Evolutionary conservation across 2,888 invertebrate genomes (phyloP).

Genomic region (Acleris laterana): DNA sequence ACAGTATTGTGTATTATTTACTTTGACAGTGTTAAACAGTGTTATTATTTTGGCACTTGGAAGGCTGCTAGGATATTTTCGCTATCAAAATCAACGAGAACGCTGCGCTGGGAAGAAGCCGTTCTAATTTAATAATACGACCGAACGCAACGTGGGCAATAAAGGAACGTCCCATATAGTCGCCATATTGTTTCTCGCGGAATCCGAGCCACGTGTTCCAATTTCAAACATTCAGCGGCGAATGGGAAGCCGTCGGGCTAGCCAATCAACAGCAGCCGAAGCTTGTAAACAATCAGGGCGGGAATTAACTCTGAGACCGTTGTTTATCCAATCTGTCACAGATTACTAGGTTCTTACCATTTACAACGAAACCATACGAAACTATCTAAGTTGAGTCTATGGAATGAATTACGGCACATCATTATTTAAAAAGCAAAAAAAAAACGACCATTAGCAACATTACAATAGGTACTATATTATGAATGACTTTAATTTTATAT

Average conservation of each 20-base stretch:
- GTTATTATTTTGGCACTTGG: too few relatives aligned
- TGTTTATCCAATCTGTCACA: conserved; percentile 12
- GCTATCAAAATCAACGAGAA: too few relatives aligned
- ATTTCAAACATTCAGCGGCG: conserved; percentile 49
- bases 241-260: conserved; percentile 50
- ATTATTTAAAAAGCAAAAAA: too few relatives aligned
- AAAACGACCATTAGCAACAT: too few relatives aligned
- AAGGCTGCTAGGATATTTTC: too few relatives aligned
- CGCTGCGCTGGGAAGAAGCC: too few relatives aligned
- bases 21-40: background rate
- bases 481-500: too few relatives aligned
- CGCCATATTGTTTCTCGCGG: conserved; percentile 31
- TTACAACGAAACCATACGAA: background rate
- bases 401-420: too few relatives aligned
- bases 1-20: too few relatives aligned
- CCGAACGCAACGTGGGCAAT: background rate
- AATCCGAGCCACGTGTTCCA: conserved; percentile 32
- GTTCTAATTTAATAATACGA: too few relatives aligned
- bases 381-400: too few relatives aligned
- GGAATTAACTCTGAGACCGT: conserved; percentile 3
- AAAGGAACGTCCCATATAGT: conserved; percentile 5
- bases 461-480: too few relatives aligned
- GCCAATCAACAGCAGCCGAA: conserved; percentile 58
- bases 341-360: background rate
- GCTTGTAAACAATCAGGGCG: conserved; percentile 51